These are phyloP conservation scores for Ameiurus melas DNA, from an alignment of 2,113 vertebrate species.

Conservation along the genomic window DNA sequence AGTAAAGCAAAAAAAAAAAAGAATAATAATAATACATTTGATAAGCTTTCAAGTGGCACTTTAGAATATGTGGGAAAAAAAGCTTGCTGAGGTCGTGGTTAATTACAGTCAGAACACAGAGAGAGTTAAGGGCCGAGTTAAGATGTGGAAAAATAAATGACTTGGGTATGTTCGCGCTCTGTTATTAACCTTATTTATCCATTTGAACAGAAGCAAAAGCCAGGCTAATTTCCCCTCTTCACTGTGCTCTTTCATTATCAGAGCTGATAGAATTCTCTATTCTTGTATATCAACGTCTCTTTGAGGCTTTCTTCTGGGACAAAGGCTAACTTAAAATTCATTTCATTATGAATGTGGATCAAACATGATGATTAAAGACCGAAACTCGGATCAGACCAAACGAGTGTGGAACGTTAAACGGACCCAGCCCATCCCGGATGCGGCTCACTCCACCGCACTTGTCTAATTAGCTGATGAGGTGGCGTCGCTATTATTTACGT, in stretches of 20 bases:
- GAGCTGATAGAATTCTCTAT: slow-evolving; percentile 9
- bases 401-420: not conserved
- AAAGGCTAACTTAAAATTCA: slow-evolving; percentile 21
- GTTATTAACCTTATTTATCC: slow-evolving; percentile 48
- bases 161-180: slow-evolving; percentile 29
- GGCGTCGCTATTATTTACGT: not conserved
- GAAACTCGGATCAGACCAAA: not conserved
- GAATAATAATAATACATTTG: not conserved
- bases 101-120: slow-evolving; percentile 29
- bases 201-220: slow-evolving; percentile 30
- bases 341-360: not conserved
- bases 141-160: slow-evolving; percentile 43
- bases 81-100: slow-evolving; percentile 7
- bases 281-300: not conserved
- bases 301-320: slow-evolving; percentile 19
- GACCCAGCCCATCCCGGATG: not conserved
- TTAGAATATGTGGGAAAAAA: not conserved
- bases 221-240: slow-evolving; percentile 28
- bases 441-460: not conserved
- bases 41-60: not conserved
- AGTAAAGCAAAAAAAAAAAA: too few species aligned
- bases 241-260: slow-evolving; percentile 25
- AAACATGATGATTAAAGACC: not conserved
- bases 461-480: not conserved
- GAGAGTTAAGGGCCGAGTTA: not conserved